Percentiles rank a stretch among this genome's conserved stretches.
phyloP scores from a whole-genome alignment of 2,113 vertebrate genomes.

The Grammomys surdaster region DNA sequence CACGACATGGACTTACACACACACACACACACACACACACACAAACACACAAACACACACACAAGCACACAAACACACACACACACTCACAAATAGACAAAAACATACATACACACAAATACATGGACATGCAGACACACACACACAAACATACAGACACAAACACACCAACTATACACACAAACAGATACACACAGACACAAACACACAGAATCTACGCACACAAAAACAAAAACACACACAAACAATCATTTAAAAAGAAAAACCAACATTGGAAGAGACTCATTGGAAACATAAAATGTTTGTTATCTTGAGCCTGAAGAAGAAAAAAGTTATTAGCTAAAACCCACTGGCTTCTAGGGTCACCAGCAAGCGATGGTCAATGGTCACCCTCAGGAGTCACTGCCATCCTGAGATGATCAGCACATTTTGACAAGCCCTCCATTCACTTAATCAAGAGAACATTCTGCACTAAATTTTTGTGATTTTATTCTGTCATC shows the following conservation, averaged over 20 bases:
- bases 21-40: neutral
- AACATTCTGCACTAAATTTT: neutral
- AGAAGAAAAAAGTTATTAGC: slow-evolving; percentile 48
- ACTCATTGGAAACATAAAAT: slow-evolving; percentile 51
- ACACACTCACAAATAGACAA: too few species aligned
- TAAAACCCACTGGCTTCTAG: slow-evolving; percentile 12
- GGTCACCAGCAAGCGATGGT: neutral
- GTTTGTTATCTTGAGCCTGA: slow-evolving; percentile 41
- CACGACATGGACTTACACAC: neutral
- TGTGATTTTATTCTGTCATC: slow-evolving; percentile 31
- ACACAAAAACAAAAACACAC: neutral
- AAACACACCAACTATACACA: neutral
- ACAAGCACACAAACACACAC: neutral
- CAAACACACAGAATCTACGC: neutral
- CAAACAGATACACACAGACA: neutral
- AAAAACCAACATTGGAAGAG: slow-evolving; percentile 52
- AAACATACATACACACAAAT: neutral
- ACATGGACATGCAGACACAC: too few species aligned
- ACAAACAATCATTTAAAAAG: neutral
- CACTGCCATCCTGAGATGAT: neutral
- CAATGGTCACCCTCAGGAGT: slow-evolving; percentile 8
- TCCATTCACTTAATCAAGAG: neutral
- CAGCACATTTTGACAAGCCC: slow-evolving; percentile 11
- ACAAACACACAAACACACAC: neutral
- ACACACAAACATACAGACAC: neutral